A percentile compares a stretch with the other conserved stretches of the same genome.
These are phyloP conservation scores for Hypotaenidia philippensis DNA, from an alignment of 2,797 vertebrate genomes.

Conservation along the genomic window DNA sequence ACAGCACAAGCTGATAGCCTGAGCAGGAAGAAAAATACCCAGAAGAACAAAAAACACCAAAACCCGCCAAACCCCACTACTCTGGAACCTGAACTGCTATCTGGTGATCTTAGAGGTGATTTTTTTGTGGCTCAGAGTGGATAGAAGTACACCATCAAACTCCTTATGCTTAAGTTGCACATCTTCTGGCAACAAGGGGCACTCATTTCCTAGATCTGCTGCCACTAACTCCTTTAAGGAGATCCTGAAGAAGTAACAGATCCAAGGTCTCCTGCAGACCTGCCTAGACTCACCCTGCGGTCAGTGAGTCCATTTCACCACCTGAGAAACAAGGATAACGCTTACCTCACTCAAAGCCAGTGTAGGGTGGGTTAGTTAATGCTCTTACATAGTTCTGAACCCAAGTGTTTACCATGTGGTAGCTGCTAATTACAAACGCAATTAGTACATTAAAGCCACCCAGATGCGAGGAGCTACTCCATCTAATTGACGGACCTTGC, in stretches of 20 bases:
- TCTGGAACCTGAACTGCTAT: neutral
- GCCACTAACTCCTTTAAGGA: neutral
- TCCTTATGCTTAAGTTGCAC: neutral
- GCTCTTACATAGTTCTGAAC: neutral
- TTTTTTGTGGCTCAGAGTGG: neutral
- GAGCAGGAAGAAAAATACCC: neutral
- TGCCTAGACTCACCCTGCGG: neutral
- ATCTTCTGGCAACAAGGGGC: neutral
- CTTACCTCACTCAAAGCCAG: neutral
- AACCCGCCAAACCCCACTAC: no score
- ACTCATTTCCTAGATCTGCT: neutral
- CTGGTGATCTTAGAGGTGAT: neutral
- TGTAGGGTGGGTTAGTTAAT: neutral
- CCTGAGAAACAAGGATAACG: neutral
- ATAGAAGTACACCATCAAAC: neutral
- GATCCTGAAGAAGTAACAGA: neutral
- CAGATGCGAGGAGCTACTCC: neutral
- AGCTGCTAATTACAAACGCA: neutral
- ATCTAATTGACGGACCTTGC: neutral
- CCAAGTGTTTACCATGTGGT: constrained; percentile 2
- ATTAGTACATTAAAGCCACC: constrained; percentile 32
- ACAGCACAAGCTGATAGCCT: neutral
- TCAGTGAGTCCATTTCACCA: neutral
- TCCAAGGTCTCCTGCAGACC: neutral
- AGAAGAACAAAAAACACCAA: neutral